These are phyloP conservation scores for Tetropium fuscum DNA, from an alignment of 2,888 invertebrate species.

Conservation along the genomic window DNA sequence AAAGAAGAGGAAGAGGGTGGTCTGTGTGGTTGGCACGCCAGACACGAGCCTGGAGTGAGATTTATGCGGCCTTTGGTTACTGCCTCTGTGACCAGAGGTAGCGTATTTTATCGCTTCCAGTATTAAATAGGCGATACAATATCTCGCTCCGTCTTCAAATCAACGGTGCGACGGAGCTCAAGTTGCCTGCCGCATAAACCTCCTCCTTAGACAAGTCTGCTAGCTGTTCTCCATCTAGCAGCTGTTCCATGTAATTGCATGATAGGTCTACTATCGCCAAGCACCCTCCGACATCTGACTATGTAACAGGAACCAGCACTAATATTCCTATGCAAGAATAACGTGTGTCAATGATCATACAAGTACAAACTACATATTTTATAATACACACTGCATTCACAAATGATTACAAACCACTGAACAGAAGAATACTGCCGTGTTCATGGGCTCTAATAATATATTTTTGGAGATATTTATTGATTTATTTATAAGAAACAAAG, in stretches of 20 bases:
- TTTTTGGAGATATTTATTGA: too few relatives aligned
- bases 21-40: conserved; percentile 61
- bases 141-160: conserved; percentile 2
- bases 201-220: conserved; percentile 11
- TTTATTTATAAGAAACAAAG: too few relatives aligned
- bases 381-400: too few relatives aligned
- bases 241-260: conserved; percentile 18
- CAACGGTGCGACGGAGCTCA: background rate
- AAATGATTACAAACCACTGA: too few relatives aligned
- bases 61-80: conserved; percentile 60
- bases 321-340: too few relatives aligned
- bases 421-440: too few relatives aligned
- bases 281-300: conserved; percentile 16
- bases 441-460: too few relatives aligned
- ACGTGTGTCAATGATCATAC: too few relatives aligned
- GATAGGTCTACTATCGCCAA: conserved; percentile 8
- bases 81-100: conserved; percentile 59
- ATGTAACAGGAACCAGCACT: conserved; percentile 24
- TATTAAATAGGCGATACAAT: conserved; percentile 58
- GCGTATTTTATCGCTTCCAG: conserved; percentile 59
- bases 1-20: conserved; percentile 55
- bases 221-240: conserved; percentile 19
- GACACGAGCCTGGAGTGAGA: conserved; percentile 61
- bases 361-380: too few relatives aligned
- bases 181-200: conserved; percentile 12